Conservation (phyloP, 1,140 invertebrate species). For the Drosophila insularis region DNA sequence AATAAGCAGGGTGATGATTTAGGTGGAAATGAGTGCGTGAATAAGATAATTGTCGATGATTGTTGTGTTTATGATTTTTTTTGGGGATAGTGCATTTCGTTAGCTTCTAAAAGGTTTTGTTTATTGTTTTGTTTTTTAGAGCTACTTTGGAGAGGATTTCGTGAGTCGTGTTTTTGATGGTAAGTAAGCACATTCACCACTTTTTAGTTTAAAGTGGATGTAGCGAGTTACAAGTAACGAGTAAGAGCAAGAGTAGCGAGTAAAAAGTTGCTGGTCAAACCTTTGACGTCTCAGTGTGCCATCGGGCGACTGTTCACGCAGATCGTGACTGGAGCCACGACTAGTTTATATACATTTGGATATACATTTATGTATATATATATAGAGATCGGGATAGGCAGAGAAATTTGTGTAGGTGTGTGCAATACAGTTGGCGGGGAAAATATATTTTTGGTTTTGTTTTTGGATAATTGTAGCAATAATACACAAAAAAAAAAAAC, state of each 20-base stretch:
- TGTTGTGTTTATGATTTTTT: background rate
- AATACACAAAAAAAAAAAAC: conserved; percentile 42
- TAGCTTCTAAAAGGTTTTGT: conserved; percentile 31
- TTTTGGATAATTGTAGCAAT: conserved; percentile 66
- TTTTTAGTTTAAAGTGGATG: conserved; percentile 30
- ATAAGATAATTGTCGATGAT: background rate
- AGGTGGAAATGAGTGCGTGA: conserved; percentile 28
- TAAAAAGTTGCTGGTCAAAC: conserved; percentile 83
- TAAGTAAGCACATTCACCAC: conserved; percentile 63
- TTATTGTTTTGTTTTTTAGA: conserved; percentile 27
- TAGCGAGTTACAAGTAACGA: conserved; percentile 39
- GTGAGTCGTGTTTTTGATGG: conserved; percentile 16
- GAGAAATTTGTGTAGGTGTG: conserved; percentile 44
- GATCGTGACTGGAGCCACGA: conserved; percentile 87
- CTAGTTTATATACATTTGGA: conserved; percentile 64
- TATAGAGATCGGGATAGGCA: conserved; percentile 54
- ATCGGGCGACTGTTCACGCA: conserved; percentile 86
- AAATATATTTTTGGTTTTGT: conserved; percentile 38
- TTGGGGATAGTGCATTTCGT: conserved; percentile 7
- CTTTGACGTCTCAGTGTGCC: conserved; percentile 87
- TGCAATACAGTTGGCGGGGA: conserved; percentile 68
- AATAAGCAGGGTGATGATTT: conserved; percentile 36
- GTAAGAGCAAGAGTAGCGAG: conserved; percentile 46
- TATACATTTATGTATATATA: conserved; percentile 12
- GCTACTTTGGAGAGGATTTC: conserved; percentile 34